Evolutionary conservation across 2,797 vertebrate genomes (phyloP).

Genomic region (Enteromius unitaeniatus): DNA sequence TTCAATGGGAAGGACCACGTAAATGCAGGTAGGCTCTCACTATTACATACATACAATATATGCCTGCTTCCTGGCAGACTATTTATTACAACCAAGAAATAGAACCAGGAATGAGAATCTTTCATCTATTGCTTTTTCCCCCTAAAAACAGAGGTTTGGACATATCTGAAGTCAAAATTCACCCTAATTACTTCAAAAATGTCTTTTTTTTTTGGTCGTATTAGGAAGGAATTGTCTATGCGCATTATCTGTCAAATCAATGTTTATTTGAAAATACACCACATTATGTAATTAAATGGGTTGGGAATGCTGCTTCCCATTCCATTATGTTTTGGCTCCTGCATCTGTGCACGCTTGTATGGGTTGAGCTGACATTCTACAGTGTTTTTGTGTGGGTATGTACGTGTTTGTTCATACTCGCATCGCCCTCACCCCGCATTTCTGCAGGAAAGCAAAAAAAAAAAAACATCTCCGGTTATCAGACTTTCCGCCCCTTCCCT

Average conservation of each 20-base stretch:
- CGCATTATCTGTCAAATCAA: neutral
- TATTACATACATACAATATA: neutral
- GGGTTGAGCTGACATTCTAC: slow-evolving; percentile 7
- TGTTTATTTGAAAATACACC: neutral
- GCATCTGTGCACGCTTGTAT: neutral
- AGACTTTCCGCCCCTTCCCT: slow-evolving; percentile 7
- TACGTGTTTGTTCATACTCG: slow-evolving; percentile 28
- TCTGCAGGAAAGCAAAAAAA: slow-evolving; percentile 19
- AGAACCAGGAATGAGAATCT: neutral
- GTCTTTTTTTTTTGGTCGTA: neutral
- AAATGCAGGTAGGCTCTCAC: slow-evolving; percentile 71
- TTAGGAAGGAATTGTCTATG: neutral
- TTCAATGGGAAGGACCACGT: slow-evolving; percentile 66
- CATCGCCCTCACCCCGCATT: slow-evolving; percentile 23
- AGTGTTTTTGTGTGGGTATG: slow-evolving; percentile 12
- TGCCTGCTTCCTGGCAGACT: neutral
- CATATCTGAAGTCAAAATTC: neutral
- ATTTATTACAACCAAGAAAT: neutral
- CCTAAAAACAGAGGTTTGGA: neutral
- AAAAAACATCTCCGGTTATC: slow-evolving; percentile 32
- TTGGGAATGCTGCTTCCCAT: neutral
- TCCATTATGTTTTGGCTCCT: neutral
- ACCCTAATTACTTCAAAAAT: neutral
- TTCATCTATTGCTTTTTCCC: neutral
- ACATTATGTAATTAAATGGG: slow-evolving; percentile 1